These are phyloP conservation scores for Pogoniulus pusillus DNA, from an alignment of 2,797 vertebrate genomes.

Conservation along the genomic window DNA sequence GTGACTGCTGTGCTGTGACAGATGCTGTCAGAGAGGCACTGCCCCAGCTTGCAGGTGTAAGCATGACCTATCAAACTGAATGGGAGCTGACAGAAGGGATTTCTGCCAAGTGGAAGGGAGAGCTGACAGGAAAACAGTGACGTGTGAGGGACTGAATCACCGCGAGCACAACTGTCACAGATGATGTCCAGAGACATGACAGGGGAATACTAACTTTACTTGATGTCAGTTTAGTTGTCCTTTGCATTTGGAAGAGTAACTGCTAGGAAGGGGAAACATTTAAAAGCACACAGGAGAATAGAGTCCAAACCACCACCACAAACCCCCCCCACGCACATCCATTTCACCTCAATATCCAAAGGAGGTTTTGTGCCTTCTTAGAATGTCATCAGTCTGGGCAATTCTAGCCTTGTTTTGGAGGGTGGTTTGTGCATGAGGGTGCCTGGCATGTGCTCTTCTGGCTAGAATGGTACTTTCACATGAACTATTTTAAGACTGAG, in stretches of 20 bases:
- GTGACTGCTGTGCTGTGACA: constrained; percentile 71
- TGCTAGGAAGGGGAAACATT: not conserved
- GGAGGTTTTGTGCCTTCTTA: not conserved
- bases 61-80: constrained; percentile 76
- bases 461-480: not conserved
- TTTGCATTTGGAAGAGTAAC: constrained; percentile 56
- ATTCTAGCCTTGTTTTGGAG: not conserved
- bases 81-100: constrained; percentile 78
- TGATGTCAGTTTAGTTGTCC: constrained; percentile 73
- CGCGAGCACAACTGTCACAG: constrained; percentile 70
- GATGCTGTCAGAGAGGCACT: constrained; percentile 68
- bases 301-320: no score
- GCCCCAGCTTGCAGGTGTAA: constrained; percentile 71
- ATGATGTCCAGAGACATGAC: constrained; percentile 72
- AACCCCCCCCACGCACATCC: not conserved
- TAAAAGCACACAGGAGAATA: not conserved
- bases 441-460: not conserved
- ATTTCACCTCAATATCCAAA: not conserved
- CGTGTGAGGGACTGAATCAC: constrained; percentile 67
- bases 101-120: constrained; percentile 56
- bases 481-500: not conserved
- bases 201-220: constrained; percentile 62
- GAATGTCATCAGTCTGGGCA: not conserved
- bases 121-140: constrained; percentile 73
- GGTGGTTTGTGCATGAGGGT: rapidly evolving